Percentiles rank a stretch among this genome's conserved stretches.
Evolutionary conservation across 2,113 vertebrate species (phyloP).

Genomic region (human): GRCh38 chr5:61298501-61299000

Average conservation of each 20-base stretch:
- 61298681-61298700: background rate
- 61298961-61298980: background rate
- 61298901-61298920: background rate
- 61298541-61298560: background rate
- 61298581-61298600: background rate
- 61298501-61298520: background rate
- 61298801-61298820: background rate
- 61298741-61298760: background rate
- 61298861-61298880: accelerated
- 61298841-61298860: background rate
- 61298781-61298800: accelerated
- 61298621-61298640: background rate
- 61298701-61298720: background rate
- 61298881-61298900: background rate
- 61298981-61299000: background rate
- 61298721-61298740: background rate
- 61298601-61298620: background rate
- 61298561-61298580: background rate
- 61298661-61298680: background rate
- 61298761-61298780: background rate
- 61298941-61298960: background rate
- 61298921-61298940: background rate
- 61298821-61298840: background rate
- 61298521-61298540: background rate
- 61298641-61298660: background rate